A percentile compares a stretch with the other conserved stretches of the same genome.
Evolutionary conservation across 2,888 invertebrate genomes (phyloP).

Genomic region (Noctuana brunneofusca): DNA sequence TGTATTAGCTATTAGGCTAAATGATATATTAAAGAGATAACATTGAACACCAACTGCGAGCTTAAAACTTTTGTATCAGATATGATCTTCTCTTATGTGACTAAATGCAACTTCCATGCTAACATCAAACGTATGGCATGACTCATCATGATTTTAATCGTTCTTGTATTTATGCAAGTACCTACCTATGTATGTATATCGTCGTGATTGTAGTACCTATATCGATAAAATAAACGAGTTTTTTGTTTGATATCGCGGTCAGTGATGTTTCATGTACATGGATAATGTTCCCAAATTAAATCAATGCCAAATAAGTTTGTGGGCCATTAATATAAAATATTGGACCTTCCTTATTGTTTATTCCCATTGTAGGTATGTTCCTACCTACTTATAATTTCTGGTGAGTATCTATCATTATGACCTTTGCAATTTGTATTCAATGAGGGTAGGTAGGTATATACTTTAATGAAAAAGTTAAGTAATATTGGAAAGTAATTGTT

Average conservation of each 20-base stretch:
- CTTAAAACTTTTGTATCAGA: slow-evolving; percentile 12
- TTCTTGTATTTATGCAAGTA: slow-evolving; percentile 38
- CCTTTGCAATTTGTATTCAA: too few species aligned
- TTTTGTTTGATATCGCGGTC: slow-evolving; percentile 42
- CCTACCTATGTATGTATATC: slow-evolving; percentile 29
- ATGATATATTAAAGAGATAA: slow-evolving; percentile 12
- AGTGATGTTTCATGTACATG: background rate
- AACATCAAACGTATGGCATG: slow-evolving; percentile 23
- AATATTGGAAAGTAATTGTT: too few species aligned
- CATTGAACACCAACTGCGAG: slow-evolving; percentile 9
- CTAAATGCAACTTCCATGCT: background rate
- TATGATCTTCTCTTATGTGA: slow-evolving; percentile 11
- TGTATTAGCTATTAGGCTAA: too few species aligned
- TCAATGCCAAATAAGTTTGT: too few species aligned
- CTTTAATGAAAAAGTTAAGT: too few species aligned
- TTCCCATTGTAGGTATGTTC: too few species aligned
- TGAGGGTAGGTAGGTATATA: too few species aligned
- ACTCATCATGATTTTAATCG: slow-evolving; percentile 41
- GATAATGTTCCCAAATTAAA: too few species aligned
- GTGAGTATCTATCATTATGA: too few species aligned
- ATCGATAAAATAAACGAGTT: slow-evolving; percentile 41
- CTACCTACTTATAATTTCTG: too few species aligned
- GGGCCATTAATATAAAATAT: too few species aligned
- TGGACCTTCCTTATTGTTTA: too few species aligned
- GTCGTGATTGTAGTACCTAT: slow-evolving; percentile 11